Base-by-base conservation (phyloP, 92 coral and sea anemone species). In the Porites evermanni region DNA sequence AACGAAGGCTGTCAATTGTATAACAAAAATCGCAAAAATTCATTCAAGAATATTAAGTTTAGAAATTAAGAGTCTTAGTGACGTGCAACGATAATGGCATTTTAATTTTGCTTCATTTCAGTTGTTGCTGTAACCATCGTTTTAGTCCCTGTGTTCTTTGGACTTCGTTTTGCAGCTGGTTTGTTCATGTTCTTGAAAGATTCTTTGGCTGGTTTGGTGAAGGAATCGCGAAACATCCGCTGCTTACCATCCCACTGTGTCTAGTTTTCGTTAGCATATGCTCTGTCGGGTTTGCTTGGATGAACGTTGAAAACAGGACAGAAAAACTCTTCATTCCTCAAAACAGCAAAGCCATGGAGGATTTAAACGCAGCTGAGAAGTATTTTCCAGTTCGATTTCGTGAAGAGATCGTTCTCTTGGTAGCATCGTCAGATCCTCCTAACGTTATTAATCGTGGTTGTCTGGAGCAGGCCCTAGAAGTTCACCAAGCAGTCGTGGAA, bases 251-350 rank as follows among this genome's bases (percentile, higher is more conserved):
- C 65, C 63, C 79, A 18, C 21, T 86, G 8, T 80, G 93, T 18
- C 59, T 86, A 6, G 61, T 92, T 69, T 71, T 82, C 58, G 95
- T 89, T 19, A 92, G 86, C n/a, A 77, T 76, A 16, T 92, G 88
- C 60, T 85, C 94, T n/a, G 84, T 88, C 56, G 98, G 98, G 21
- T 77, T 95, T 53, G 90, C 81, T 8, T 92, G 88, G 83, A 29
- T 88, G 12, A 83, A 91, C 65, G 85, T 72, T 58, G 96, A 92
- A 70, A 93, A 86, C 87, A 84, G 98, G 69, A 87, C 93, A 1
- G 91, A 88, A 71, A 93, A 93, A 50, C 87, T 95, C 8, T 95
- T 90, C 72, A 84, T 95, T 23, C 98, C 98, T 16, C 91, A 93
- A 16, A 54, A 91, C 4, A 94, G 98, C 70, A 65, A 85, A 58